Evolutionary conservation across 2,113 vertebrate species (phyloP).

Genomic region (Zosterops pallidus): DNA sequence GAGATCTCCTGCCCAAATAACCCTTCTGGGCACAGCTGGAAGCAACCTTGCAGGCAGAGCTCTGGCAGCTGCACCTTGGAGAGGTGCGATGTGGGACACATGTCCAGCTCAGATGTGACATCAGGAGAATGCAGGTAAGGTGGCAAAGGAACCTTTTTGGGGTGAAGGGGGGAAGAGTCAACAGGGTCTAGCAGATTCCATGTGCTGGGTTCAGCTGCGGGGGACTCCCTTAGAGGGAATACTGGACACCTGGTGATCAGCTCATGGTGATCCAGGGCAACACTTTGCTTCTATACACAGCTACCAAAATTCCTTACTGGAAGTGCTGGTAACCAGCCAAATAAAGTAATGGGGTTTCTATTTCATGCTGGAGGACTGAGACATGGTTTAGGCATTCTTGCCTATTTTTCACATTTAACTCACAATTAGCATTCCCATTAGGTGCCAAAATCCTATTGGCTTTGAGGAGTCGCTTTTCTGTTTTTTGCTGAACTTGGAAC

Average conservation of each 20-base stretch:
- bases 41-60: not conserved
- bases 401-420: not conserved
- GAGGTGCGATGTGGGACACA: not conserved
- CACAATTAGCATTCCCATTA: not conserved
- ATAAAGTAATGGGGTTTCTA: not conserved
- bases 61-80: not conserved
- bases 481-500: not conserved
- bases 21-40: not conserved
- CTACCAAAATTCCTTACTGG: not conserved
- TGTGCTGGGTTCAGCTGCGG: not conserved
- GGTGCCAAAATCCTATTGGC: not conserved
- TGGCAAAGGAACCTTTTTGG: not conserved
- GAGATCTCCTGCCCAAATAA: slow-evolving; percentile 9
- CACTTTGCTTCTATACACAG: not conserved
- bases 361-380: not conserved
- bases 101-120: not conserved
- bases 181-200: not conserved
- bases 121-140: slow-evolving; percentile 42
- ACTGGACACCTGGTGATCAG: rapidly evolving
- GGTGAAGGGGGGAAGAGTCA: not conserved
- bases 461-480: not conserved
- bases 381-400: not conserved
- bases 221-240: not conserved
- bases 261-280: not conserved
- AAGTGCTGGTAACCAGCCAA: not conserved